Base-by-base conservation (phyloP, 2,797 vertebrate genomes). In the Hemitrygon akajei region DNA sequence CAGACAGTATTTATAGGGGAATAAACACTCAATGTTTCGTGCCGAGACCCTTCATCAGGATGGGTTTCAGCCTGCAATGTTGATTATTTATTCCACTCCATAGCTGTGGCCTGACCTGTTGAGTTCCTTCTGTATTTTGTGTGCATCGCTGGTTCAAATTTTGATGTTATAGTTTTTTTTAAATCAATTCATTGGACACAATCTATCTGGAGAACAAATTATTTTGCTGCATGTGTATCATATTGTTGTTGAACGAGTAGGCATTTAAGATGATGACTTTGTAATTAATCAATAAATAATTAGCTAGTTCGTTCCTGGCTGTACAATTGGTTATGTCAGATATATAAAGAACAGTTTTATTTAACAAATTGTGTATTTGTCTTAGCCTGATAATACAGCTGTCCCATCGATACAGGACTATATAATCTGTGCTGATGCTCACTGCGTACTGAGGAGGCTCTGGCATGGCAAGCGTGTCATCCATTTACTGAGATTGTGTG, bases 301-400 rank as follows among this genome's bases (percentile, higher is more conserved):
- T 66, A 34, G n/a, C 66, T 87, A 27, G 56, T 87, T 58, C 3
- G 63, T 87, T 87, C 84, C 60, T 60, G 58, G n/a, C 16, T 34
- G 86, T 34, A 89, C 16, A 89, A 37, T 89, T 47, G 47, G 1
- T 22, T 58, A 12, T 86, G 82, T 63, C 84, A 87, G 84, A 63
- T 30, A 7, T n/a, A n/a, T 87, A 60, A 63, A 87, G 47, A 87
- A 63, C 84, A 87, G 60, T n/a, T 69, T 87, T 63, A 87, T 87
- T 87, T 34, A 63, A n/a, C 58, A 87, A 47, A 47, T 47, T 47
- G 47, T 2, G 47, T 47, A 47, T 47, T 47, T 47, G 58, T 27
- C 14, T n/a, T 63, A 30, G 30, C 12, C n/a, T 30, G 18, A 20
- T 18, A 5, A 14, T 6, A 34, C 27, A n/a, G n/a, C 84, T n/a